Base-by-base conservation (phyloP, 2,797 vertebrate species). In the Myripristis jacobus region DNA sequence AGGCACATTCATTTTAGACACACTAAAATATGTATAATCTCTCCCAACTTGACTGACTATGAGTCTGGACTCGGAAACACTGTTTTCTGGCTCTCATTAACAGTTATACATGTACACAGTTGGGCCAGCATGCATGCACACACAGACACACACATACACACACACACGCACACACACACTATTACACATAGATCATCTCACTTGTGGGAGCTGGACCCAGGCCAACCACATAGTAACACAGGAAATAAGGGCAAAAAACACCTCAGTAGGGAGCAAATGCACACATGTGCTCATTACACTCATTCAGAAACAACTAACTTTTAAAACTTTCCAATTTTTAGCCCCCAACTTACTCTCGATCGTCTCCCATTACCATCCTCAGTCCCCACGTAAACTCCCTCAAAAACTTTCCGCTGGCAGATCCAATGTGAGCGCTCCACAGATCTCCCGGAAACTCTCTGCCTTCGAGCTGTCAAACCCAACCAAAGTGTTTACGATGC, bases 401-500 rank as follows among this genome's bases (percentile, higher is more conserved):
- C 34, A 65, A 50, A 78, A 68, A 36, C 24, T 21, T 75, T 31
- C n/a, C 10, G 53, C 29, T 56, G 51, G 62, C 74, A 66, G 58
- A 66, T 74, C 56, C 75, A 55, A 4, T 60, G n/a, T 10, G 66
- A 73, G 65, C 4, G 19, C 60, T 59, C 19, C 71, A 61, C 66
- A 77, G 72, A 87, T 83, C 84, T 81, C 29, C 1, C 60, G 46
- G 69, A 75, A 67, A 36, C 47, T 47, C 54, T 3, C 19, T 47
- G 71, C 47, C 58, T 75, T 70, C n/a, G 3, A 70, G 66, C 83
- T 89, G 88, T 90, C 87, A 87, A 79, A 83, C 73, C 55, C 60
- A 82, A 89, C 70, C 71, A 82, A 79, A 84, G 74, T 56, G 12
- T n/a, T 60, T 9, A 11, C 7, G 11, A 36, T 22, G 27, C 73